phyloP scores from a whole-genome alignment of 1,140 invertebrate species.

The Augochlora pura region DNA sequence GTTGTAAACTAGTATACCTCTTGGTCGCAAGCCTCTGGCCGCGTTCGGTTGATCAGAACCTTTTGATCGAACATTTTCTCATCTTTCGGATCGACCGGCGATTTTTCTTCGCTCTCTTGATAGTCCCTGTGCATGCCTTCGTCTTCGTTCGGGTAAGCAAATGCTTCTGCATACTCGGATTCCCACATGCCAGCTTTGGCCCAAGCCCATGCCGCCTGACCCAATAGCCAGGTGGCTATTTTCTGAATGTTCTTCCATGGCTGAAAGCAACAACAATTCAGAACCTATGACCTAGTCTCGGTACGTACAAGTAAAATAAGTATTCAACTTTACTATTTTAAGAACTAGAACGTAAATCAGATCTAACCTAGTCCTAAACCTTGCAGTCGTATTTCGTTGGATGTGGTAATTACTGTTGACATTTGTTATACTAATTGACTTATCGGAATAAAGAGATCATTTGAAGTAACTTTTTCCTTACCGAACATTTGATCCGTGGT shows the following conservation, averaged over 20 bases:
- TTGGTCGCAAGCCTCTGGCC: constrained; percentile 89
- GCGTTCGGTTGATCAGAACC: constrained; percentile 87
- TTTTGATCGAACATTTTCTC: constrained; percentile 82
- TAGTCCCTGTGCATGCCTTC: constrained; percentile 73
- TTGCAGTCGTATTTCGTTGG: too few species aligned
- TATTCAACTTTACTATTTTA: too few species aligned
- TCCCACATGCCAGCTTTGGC: constrained; percentile 76
- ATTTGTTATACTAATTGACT: too few species aligned
- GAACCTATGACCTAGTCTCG: too few species aligned
- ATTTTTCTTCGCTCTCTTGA: constrained; percentile 77
- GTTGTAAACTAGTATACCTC: constrained; percentile 77
- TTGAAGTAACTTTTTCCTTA: too few species aligned
- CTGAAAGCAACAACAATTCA: constrained; percentile 58
- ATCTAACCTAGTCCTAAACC: too few species aligned
- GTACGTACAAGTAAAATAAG: too few species aligned
- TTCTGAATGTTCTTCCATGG: constrained; percentile 76
- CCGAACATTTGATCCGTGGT: too few species aligned
- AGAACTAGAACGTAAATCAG: too few species aligned
- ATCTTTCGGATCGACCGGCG: constrained; percentile 75
- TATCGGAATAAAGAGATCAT: too few species aligned
- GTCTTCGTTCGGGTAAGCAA: constrained; percentile 73
- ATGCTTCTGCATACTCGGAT: constrained; percentile 72
- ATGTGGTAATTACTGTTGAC: too few species aligned
- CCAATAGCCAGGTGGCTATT: constrained; percentile 77
- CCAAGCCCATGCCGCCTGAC: constrained; percentile 77